phyloP scores from a whole-genome alignment of 2,797 vertebrate genomes.

The Sorex maritimensis region DNA sequence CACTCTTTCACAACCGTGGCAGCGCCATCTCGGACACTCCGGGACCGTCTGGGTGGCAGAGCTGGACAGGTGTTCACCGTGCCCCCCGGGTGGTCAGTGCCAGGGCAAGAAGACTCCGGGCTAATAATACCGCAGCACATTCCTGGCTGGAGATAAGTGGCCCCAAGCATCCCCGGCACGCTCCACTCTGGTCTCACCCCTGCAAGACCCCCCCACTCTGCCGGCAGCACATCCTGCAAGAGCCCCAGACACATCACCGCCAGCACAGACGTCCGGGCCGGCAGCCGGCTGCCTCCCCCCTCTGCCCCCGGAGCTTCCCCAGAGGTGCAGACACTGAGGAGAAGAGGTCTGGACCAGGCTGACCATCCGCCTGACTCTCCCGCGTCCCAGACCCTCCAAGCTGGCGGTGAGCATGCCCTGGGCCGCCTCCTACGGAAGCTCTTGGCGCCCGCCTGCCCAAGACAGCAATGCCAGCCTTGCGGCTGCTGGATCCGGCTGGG shows the following conservation, averaged over 20 bases:
- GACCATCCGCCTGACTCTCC: background rate
- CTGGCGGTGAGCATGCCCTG: background rate
- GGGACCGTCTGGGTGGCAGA: constrained; percentile 77
- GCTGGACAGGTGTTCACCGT: constrained; percentile 80
- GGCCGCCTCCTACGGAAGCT: rapidly evolving
- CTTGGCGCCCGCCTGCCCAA: background rate
- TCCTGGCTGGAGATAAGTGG: constrained; percentile 84
- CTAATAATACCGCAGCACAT: constrained; percentile 83
- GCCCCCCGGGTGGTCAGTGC: constrained; percentile 59
- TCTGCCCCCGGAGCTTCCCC: background rate
- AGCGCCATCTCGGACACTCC: background rate
- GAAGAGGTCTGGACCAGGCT: background rate
- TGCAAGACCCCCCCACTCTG: constrained; percentile 77
- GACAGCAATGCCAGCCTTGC: too few species aligned
- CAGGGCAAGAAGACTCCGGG: constrained; percentile 71
- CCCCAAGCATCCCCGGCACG: constrained; percentile 84
- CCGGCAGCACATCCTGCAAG: constrained; percentile 51
- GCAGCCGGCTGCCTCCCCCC: background rate
- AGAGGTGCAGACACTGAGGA: background rate
- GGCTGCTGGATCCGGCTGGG: too few species aligned
- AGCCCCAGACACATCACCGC: constrained; percentile 44
- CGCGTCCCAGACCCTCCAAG: background rate
- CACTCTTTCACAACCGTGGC: background rate
- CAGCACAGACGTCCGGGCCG: constrained; percentile 56
- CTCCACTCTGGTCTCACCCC: constrained; percentile 64